These are phyloP conservation scores for Drosophila guanche DNA, from an alignment of 1,140 invertebrate species.

Conservation along the genomic window DNA sequence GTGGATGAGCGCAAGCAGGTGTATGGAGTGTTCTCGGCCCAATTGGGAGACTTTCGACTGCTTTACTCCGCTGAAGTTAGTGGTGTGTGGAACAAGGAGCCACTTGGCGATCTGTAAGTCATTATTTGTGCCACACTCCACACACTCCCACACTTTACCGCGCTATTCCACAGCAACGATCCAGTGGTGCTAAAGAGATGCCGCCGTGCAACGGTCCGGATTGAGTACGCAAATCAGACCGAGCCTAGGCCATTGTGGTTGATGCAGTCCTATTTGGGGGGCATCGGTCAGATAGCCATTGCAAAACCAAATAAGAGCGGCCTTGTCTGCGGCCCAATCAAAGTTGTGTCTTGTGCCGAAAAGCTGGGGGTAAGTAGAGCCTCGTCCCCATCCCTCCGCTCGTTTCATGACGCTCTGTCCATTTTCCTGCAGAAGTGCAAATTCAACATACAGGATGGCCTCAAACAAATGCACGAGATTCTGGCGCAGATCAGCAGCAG, in stretches of 20 bases:
- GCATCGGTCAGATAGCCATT: background rate
- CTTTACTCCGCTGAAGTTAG: conserved; percentile 26
- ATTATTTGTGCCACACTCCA: background rate
- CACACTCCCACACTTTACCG: too few relatives aligned
- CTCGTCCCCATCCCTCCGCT: too few relatives aligned
- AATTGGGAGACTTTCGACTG: conserved; percentile 16
- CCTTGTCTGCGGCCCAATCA: background rate
- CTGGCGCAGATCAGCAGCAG: background rate
- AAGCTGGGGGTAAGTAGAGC: background rate
- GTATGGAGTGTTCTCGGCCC: conserved; percentile 28
- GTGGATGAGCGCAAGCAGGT: conserved; percentile 19
- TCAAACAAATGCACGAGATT: background rate
- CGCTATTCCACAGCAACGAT: conserved; percentile 2
- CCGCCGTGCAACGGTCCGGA: background rate
- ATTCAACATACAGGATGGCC: too few relatives aligned
- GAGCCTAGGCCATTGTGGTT: conserved; percentile 1
- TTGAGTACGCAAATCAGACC: rapidly evolving
- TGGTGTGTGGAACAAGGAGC: conserved; percentile 26
- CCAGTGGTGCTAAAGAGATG: conserved; percentile 17
- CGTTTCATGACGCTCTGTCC: too few relatives aligned
- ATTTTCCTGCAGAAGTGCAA: too few relatives aligned
- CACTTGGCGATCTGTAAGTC: conserved; percentile 31
- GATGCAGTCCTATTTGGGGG: background rate
- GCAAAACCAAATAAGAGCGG: background rate
- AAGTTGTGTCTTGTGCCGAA: background rate